Base-by-base conservation (phyloP, 2,888 invertebrate species). In the Athrips mouffetella region DNA sequence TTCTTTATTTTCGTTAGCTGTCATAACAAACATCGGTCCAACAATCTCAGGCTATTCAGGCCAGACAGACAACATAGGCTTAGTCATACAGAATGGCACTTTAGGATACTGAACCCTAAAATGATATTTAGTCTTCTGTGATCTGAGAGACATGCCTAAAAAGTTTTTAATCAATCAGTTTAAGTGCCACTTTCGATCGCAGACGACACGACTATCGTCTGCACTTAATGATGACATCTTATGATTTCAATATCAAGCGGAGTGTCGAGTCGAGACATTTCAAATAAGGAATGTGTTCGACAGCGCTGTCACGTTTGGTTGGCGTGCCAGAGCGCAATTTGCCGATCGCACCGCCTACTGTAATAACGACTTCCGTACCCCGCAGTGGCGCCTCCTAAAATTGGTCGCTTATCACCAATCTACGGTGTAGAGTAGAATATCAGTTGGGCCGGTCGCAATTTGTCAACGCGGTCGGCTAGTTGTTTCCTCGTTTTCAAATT, bases 371-470 rank as follows among this genome's bases (percentile, higher is more conserved):
- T 87, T 86, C 86, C 87, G 86, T 82, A 82, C 85, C 84, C 80
- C 76, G 84, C 76, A 83, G 83, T 81, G 85, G 86, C 84, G 87
- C 86, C 87, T 86, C 83, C 86, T 84, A 79, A 83, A 87, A 87
- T 87, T 87, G 86, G 86, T 87, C 87, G 87, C 86, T 87, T 87
- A 87, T 87, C 87, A 85, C 86, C 80, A 81, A 87, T 87, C 87
- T 87, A 80, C 70, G 76, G 78, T 76, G 81, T 80, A 67, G 78
- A 80, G 75, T 81, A 76, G 79, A 79, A 78, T 82, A 80, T 82
- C 81, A 77, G 80, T 74, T 73, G 75, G 78, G 73, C 75, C 65
- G 74, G 69, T 75, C 69, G 80, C 77, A 82, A 84, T 86, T 85
- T 83, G 85, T 85, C 85, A 85, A 80, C 79, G 63, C 62, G 63